Conservation (phyloP, 2,888 invertebrate genomes). For the Cephus sareptanus region DNA sequence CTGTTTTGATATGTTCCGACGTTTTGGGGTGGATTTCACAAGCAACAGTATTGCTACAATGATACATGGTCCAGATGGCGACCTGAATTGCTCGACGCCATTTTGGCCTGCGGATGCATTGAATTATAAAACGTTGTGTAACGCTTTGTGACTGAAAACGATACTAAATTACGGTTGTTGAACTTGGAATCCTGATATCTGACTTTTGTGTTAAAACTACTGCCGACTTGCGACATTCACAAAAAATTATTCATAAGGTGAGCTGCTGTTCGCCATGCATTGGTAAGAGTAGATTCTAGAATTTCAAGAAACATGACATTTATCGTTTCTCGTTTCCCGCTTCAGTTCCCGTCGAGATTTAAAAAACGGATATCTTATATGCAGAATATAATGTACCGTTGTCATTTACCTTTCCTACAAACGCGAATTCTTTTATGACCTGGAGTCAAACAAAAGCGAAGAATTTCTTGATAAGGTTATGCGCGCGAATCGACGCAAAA, state of each 20-base stretch:
- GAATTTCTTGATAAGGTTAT: neutral
- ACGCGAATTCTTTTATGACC: neutral
- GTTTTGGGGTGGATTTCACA: constrained; percentile 12
- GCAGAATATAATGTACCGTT: neutral
- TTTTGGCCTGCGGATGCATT: constrained; percentile 1
- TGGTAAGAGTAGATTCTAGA: neutral
- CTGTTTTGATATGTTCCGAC: constrained; percentile 16
- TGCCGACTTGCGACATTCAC: no score
- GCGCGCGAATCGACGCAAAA: neutral
- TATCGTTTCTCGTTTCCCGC: no score
- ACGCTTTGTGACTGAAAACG: neutral
- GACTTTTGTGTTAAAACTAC: no score
- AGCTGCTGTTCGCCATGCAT: neutral
- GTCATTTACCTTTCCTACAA: neutral
- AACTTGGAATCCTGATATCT: neutral
- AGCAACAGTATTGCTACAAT: constrained; percentile 14
- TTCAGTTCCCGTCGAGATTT: no score
- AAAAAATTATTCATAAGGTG: no score
- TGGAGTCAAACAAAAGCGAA: neutral
- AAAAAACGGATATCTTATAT: no score
- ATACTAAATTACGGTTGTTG: neutral
- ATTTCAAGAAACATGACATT: neutral
- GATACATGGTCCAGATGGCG: constrained; percentile 15
- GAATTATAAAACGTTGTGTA: constrained; percentile 4
- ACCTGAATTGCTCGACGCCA: constrained; percentile 9